Evolutionary conservation across 2,113 vertebrate species (phyloP).

Genomic region (Rhinichthys klamathensis): DNA sequence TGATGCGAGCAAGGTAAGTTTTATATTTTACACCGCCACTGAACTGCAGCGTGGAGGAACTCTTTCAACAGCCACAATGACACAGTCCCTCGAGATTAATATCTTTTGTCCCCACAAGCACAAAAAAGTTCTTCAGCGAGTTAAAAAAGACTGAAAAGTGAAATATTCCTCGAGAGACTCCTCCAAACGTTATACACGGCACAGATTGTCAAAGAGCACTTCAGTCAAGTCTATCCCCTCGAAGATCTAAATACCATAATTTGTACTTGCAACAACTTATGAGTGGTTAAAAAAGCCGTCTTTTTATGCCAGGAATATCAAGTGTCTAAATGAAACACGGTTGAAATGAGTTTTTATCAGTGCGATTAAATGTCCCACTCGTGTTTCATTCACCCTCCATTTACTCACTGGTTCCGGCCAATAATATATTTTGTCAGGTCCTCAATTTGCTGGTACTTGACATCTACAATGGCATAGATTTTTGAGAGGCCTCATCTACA

Average conservation of each 20-base stretch:
- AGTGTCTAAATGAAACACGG: constrained; percentile 30
- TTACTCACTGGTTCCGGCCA: constrained; percentile 42
- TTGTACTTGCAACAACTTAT: not conserved
- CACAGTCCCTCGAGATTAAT: constrained; percentile 4
- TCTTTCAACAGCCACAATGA: constrained; percentile 6
- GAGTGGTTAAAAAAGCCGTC: not conserved
- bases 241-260: not conserved
- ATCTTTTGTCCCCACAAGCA: constrained; percentile 19
- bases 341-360: constrained; percentile 22
- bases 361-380: constrained; percentile 28
- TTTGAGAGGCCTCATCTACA: constrained; percentile 53
- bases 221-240: not conserved
- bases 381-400: constrained; percentile 38
- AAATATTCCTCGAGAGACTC: not conserved
- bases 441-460: constrained; percentile 59
- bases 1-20: not conserved
- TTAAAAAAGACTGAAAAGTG: not conserved
- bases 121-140: not conserved
- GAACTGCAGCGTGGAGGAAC: not conserved
- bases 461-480: constrained; percentile 46
- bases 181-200: not conserved
- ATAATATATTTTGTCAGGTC: constrained; percentile 53
- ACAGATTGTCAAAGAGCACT: constrained; percentile 11
- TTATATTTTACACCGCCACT: not conserved
- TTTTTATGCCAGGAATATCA: constrained; percentile 37